phyloP scores from a whole-genome alignment of 2,113 vertebrate species.

The Gopherus flavomarginatus region DNA sequence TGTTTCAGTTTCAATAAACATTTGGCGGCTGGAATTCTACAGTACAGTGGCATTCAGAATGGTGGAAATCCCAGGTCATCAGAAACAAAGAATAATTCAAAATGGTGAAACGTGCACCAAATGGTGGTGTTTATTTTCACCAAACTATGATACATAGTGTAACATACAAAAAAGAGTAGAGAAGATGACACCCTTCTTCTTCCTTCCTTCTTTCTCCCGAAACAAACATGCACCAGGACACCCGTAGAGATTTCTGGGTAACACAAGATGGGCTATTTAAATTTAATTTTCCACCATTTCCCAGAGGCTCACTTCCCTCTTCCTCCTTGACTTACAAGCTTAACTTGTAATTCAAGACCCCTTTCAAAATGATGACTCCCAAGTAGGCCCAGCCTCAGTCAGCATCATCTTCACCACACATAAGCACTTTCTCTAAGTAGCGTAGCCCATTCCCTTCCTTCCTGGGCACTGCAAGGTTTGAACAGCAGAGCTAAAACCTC shows the following conservation, averaged over 20 bases:
- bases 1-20: background rate
- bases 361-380: background rate
- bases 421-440: too few species aligned
- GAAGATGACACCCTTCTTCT: background rate
- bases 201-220: background rate
- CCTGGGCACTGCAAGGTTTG: background rate
- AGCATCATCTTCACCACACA: too few species aligned
- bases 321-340: background rate
- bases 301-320: background rate
- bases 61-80: background rate
- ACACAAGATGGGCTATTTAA: background rate
- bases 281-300: background rate
- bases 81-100: background rate
- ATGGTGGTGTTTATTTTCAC: background rate
- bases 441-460: background rate
- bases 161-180: background rate
- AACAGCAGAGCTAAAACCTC: background rate
- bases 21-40: background rate
- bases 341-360: background rate
- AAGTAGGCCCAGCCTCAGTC: background rate
- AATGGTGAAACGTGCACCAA: background rate
- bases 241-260: background rate
- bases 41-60: background rate
- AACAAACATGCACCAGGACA: background rate
- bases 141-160: background rate